Percentiles rank a stretch among this genome's conserved stretches.
phyloP scores from a whole-genome alignment of 2,888 invertebrate genomes.

The Microctonus aethiopoides region DNA sequence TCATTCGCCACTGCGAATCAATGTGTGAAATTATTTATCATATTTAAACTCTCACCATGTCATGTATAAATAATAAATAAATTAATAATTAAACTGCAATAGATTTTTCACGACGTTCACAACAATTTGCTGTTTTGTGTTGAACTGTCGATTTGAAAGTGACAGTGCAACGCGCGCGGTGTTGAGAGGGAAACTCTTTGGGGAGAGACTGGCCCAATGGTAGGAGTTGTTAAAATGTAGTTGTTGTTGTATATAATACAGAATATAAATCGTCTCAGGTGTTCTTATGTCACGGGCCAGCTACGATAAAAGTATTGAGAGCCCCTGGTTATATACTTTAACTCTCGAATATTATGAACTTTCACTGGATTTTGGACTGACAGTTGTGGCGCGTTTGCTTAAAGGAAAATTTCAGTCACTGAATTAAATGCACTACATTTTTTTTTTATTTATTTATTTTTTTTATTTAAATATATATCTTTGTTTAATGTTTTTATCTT shows the following conservation, averaged over 20 bases:
- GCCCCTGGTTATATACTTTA: conserved; percentile 42
- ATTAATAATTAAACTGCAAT: conserved; percentile 1
- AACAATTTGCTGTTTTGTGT: conserved; percentile 51
- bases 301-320: conserved; percentile 42
- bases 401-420: conserved; percentile 7
- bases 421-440: neutral
- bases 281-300: conserved; percentile 29
- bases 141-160: conserved; percentile 63
- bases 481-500: neutral
- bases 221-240: conserved; percentile 47
- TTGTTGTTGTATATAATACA: conserved; percentile 28
- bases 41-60: neutral
- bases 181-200: conserved; percentile 52
- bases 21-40: neutral
- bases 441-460: neutral
- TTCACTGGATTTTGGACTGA: conserved; percentile 56
- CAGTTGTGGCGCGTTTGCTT: neutral
- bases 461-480: neutral
- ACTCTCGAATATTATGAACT: conserved; percentile 51
- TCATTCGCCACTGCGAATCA: neutral
- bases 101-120: neutral
- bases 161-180: conserved; percentile 54
- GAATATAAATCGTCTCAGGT: conserved; percentile 32
- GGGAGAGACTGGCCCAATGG: conserved; percentile 46
- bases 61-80: neutral